Evolutionary conservation across 1,140 invertebrate species (phyloP), one percentile per base, ranked within the genome.

Genomic region (Dufourea novaeangliae): DNA sequence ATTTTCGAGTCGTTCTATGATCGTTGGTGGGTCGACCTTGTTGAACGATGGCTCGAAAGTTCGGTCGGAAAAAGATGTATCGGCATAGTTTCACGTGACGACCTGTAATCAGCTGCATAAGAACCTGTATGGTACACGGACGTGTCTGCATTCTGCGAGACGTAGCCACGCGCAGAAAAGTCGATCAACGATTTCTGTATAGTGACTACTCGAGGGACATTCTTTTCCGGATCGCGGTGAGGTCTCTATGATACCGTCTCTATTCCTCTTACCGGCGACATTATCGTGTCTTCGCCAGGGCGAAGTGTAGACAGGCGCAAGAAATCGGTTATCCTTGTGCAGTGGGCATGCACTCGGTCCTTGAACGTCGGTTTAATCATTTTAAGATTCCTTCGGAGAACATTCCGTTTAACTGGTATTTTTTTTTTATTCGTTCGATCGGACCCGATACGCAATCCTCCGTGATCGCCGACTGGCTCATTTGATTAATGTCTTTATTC

Each of bases 81-180:
- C 52, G 64, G 22, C 73, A 76, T 76, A 69, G 64, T 69, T 76
- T 76, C 73, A 69, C 73, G 66, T 57, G 63, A 50, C 44, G 52
- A 76, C 20, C 52, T 37, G 54, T 59, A 69, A 0, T 39, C 20
- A n/a, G 27, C n/a, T 57, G 20, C n/a, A 12, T 2, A 69, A 76
- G 34, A 69, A 59, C 22, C 17, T 11, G 29, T 22, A 3, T 20
- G 72, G 62, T 66, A 44, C 39, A 12, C 52, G 20, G 71, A 6
- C 62, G 32, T 27, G 41, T n/a, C n/a, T 14, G 29, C 39, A 59
- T 76, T 46, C 37, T 39, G 29, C 50, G 17, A 67, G 32, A 25
- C 34, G 32, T n/a, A n/a, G n/a, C 37, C 50, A 67, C 62, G 50
- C 34, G 34, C 32, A 39, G 22, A 29, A 27, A 14, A 20, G 32